Conservation (phyloP, 2,888 invertebrate genomes). For the Electrophaes corylata region DNA sequence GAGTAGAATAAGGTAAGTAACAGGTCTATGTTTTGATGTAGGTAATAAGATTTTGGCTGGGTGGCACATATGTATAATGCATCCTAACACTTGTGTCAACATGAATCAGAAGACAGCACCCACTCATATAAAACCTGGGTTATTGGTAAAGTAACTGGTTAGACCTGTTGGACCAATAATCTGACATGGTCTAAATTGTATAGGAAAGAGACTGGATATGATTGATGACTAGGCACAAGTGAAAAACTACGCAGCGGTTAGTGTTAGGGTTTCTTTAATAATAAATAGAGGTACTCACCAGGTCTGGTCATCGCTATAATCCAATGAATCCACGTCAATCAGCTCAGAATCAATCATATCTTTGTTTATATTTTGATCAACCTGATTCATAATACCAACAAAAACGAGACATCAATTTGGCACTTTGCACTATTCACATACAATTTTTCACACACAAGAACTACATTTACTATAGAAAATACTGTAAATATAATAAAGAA, state of each 20-base stretch:
- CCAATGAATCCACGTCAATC: conserved; percentile 83
- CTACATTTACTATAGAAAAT: conserved; percentile 70
- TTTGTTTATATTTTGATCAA: conserved; percentile 83
- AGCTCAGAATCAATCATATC: conserved; percentile 82
- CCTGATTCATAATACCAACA: conserved; percentile 75
- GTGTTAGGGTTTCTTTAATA: conserved; percentile 19
- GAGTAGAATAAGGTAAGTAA: not conserved
- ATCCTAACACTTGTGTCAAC: conserved; percentile 26
- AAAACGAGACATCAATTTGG: conserved; percentile 79
- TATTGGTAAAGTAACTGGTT: conserved; percentile 39
- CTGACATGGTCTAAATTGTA: conserved; percentile 41
- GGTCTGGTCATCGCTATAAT: conserved; percentile 84
- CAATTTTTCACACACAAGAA: conserved; percentile 61
- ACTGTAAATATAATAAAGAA: conserved; percentile 70
- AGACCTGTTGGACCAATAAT: conserved; percentile 43
- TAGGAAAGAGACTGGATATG: conserved; percentile 48
- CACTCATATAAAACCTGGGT: conserved; percentile 21
- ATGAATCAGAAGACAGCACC: conserved; percentile 36
- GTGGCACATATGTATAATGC: not conserved
- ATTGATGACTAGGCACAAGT: conserved; percentile 46
- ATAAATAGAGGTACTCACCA: conserved; percentile 72
- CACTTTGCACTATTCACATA: conserved; percentile 74
- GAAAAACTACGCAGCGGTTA: conserved; percentile 41
- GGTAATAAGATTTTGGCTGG: not conserved
- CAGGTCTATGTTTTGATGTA: not conserved